Evolutionary conservation across 92 coral and sea anemone species (phyloP).

Genomic region (Zoanthus solanderi): DNA sequence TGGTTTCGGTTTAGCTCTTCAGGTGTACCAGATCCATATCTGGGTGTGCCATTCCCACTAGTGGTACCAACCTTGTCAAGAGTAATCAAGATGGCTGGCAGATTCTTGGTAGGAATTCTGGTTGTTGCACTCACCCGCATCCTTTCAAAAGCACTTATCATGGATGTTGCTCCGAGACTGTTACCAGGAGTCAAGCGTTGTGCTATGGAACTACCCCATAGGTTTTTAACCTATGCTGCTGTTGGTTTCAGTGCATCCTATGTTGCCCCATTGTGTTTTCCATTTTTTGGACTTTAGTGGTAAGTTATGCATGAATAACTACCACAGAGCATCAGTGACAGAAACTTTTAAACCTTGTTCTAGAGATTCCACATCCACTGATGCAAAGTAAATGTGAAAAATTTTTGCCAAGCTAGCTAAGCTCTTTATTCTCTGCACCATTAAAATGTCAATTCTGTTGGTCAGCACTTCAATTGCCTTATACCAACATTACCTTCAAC

Average conservation of each 20-base stretch:
- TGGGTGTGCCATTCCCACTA: slow-evolving; percentile 74
- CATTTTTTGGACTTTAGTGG: slow-evolving; percentile 67
- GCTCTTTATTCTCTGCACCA: too few species aligned
- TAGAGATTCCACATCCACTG: too few species aligned
- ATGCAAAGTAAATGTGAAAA: too few species aligned
- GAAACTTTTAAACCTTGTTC: too few species aligned
- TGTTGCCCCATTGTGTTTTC: slow-evolving; percentile 77
- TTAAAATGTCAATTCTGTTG: too few species aligned
- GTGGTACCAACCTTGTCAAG: slow-evolving; percentile 70
- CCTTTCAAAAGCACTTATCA: slow-evolving; percentile 76
- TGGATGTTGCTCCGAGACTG: slow-evolving; percentile 76
- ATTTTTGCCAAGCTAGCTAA: too few species aligned
- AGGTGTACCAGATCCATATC: slow-evolving; percentile 76
- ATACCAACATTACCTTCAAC: too few species aligned
- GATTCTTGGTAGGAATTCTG: slow-evolving; percentile 81
- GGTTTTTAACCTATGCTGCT: slow-evolving; percentile 83
- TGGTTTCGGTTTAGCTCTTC: slow-evolving; percentile 73
- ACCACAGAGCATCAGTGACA: too few species aligned
- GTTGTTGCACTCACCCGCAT: slow-evolving; percentile 81
- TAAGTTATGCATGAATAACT: background rate
- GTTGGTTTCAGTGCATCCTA: slow-evolving; percentile 80
- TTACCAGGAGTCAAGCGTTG: slow-evolving; percentile 76
- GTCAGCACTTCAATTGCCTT: too few species aligned
- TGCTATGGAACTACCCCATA: slow-evolving; percentile 84
- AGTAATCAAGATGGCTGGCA: slow-evolving; percentile 70